These are phyloP conservation scores for Cyclina sinensis DNA, from an alignment of 1,140 invertebrate species.

Conservation along the genomic window DNA sequence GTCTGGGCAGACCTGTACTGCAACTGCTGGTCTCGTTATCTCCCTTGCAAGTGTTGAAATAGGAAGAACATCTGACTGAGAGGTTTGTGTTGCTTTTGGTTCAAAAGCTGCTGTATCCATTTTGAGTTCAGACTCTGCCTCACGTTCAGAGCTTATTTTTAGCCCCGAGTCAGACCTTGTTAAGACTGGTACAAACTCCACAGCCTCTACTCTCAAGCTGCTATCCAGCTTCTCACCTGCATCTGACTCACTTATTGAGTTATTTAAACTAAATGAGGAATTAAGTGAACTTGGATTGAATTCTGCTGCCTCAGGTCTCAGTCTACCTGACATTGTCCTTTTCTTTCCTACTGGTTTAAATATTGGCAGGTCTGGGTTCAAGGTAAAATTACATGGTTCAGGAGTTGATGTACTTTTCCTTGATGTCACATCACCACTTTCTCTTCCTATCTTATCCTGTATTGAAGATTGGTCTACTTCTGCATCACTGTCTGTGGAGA, in stretches of 20 bases:
- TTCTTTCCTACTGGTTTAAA: slow-evolving; percentile 1
- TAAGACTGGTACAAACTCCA: slow-evolving; percentile 31
- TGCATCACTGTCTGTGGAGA: slow-evolving; percentile 26
- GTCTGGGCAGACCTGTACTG: slow-evolving; percentile 14
- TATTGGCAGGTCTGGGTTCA: background rate
- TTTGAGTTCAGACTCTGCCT: background rate
- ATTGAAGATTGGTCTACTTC: background rate
- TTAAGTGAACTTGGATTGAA: slow-evolving; percentile 42
- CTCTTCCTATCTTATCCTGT: background rate
- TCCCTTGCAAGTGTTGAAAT: background rate
- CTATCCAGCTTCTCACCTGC: background rate
- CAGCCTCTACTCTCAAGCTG: slow-evolving; percentile 33
- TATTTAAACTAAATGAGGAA: slow-evolving; percentile 28
- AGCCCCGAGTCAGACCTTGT: too few species aligned
- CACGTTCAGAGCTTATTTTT: too few species aligned
- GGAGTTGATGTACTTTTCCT: slow-evolving; percentile 23
- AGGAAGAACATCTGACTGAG: background rate
- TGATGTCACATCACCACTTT: background rate
- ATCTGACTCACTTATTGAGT: slow-evolving; percentile 3
- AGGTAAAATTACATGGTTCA: background rate
- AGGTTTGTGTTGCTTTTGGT: background rate
- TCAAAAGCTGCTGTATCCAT: background rate
- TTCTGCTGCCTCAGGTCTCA: slow-evolving; percentile 16
- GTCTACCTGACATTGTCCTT: background rate
- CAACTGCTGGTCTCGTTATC: slow-evolving; percentile 1